phyloP scores from a whole-genome alignment of 2,888 invertebrate genomes.

The Catocala sponsa region DNA sequence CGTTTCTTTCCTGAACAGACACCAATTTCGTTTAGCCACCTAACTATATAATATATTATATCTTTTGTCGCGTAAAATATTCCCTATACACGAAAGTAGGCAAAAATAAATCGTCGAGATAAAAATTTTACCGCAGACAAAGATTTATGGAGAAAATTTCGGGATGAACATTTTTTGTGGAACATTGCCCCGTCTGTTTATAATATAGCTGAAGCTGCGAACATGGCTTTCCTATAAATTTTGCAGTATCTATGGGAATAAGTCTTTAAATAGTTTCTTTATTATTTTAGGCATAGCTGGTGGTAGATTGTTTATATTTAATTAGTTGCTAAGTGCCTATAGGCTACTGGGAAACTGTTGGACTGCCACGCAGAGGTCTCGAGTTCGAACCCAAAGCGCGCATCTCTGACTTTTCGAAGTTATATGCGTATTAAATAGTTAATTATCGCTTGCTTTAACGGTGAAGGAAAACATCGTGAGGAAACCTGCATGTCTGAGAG shows the following conservation, averaged over 20 bases:
- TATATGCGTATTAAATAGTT: no score
- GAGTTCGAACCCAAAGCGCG: no score
- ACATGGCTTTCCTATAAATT: slow-evolving; percentile 21
- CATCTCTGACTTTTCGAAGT: no score
- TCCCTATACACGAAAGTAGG: slow-evolving; percentile 69
- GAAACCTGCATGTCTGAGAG: no score
- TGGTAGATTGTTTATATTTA: background rate
- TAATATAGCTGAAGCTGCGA: slow-evolving; percentile 31
- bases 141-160: slow-evolving; percentile 69
- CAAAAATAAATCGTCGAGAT: slow-evolving; percentile 74
- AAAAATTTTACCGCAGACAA: slow-evolving; percentile 67
- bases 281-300: background rate
- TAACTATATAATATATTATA: slow-evolving; percentile 22
- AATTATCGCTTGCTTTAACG: no score
- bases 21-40: slow-evolving; percentile 8
- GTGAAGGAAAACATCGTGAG: no score
- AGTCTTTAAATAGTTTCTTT: slow-evolving; percentile 6
- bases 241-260: slow-evolving; percentile 11
- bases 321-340: background rate
- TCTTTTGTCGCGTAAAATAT: slow-evolving; percentile 66
- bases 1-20: background rate
- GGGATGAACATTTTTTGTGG: slow-evolving; percentile 57
- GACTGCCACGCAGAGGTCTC: no score
- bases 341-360: no score
- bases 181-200: slow-evolving; percentile 42